These are phyloP conservation scores for Artemisiospiza belli DNA, from an alignment of 2,113 vertebrate genomes.

Conservation along the genomic window DNA sequence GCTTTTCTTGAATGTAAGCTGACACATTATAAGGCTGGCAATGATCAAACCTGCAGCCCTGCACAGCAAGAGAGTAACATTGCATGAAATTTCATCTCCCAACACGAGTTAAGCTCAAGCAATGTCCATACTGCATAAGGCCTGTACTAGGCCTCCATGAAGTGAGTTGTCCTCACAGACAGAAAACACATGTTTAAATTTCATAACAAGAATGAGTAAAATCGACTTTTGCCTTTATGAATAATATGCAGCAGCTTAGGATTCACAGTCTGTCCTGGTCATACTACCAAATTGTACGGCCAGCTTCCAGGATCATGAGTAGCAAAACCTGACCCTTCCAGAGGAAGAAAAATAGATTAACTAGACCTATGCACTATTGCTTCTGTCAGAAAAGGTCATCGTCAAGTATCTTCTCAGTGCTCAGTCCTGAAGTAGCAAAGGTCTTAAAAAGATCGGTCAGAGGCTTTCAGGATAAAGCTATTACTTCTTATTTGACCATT, in stretches of 20 bases:
- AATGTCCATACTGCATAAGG: background rate
- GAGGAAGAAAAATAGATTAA: background rate
- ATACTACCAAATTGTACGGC: background rate
- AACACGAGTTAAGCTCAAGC: background rate
- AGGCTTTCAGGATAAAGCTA: background rate
- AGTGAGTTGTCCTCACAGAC: background rate
- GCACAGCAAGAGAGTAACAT: background rate
- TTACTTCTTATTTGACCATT: background rate
- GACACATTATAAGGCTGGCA: background rate
- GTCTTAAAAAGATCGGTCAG: background rate
- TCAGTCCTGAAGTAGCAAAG: background rate
- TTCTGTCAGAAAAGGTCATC: background rate
- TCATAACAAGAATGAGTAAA: background rate
- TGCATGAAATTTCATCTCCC: background rate
- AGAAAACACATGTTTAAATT: background rate
- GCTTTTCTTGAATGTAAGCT: background rate
- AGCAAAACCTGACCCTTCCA: background rate
- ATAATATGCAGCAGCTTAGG: background rate
- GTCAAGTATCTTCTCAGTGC: background rate
- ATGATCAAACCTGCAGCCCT: background rate
- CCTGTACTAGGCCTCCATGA: background rate
- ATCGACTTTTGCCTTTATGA: background rate
- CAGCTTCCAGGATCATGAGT: rapidly evolving
- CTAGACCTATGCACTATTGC: background rate
- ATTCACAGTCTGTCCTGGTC: background rate